Percentiles rank a stretch among this genome's conserved stretches.
phyloP scores from a whole-genome alignment of 2,797 vertebrate species.

The Hypotaenidia philippensis region DNA sequence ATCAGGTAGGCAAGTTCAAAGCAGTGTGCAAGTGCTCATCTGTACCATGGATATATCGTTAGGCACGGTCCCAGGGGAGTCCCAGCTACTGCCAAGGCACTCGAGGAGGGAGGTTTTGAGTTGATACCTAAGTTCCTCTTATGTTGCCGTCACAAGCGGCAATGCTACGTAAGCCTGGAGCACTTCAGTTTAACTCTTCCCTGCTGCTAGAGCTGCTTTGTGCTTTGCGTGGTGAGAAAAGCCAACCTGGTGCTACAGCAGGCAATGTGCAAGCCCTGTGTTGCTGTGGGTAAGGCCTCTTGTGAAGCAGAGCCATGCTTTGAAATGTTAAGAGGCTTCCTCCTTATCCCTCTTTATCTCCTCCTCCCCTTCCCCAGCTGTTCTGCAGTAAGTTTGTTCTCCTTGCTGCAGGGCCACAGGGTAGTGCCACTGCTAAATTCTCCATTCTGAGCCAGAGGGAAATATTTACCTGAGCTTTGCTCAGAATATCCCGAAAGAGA shows the following conservation, averaged over 20 bases:
- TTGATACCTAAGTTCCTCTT: not conserved
- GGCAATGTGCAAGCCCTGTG: not conserved
- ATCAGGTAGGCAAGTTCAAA: not conserved
- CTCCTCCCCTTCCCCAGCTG: not conserved
- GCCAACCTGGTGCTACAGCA: not conserved
- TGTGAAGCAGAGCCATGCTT: not conserved
- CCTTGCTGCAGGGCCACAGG: not conserved
- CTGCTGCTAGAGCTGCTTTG: not conserved
- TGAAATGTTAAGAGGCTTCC: not conserved
- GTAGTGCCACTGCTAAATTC: not conserved
- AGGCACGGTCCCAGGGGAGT: not conserved
- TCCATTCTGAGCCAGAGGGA: not conserved
- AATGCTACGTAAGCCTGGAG: not conserved
- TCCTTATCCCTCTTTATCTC: not conserved
- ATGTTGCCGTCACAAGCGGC: not conserved
- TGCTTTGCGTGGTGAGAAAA: not conserved
- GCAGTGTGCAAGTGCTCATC: rapidly evolving
- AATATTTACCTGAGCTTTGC: not conserved
- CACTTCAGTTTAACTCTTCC: not conserved
- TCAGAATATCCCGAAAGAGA: not conserved
- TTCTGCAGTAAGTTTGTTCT: not conserved
- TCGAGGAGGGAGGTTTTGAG: not conserved
- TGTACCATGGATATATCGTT: not conserved
- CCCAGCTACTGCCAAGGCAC: not conserved
- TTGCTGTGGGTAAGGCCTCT: not conserved